Base-by-base conservation (phyloP, 2,888 invertebrate genomes). In the Lasioglossum vierecki region DNA sequence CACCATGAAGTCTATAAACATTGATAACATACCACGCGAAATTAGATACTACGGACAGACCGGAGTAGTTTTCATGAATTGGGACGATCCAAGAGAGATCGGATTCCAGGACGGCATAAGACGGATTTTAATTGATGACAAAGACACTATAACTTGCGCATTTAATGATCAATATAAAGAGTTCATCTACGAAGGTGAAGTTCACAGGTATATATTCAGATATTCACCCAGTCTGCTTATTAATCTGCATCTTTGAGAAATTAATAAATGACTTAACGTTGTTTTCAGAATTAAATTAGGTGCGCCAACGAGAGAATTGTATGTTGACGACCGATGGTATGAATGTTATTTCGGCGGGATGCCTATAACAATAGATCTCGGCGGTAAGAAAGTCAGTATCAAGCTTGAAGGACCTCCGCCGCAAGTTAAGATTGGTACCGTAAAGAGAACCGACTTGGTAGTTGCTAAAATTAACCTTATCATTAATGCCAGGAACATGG, bases 271-370 rank as follows among this genome's bases (percentile, higher is more conserved):
- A 49, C 8, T 95, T 57, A 13, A 49, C 63, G 18, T 63, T 75
- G 13, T 80, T 95, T 91, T 35, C 84, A 96, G 97, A 85, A 97
- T 99, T 60, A 97, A 97, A 90, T 97, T 99, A 89, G 99, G 99
- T 26, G 98, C 98, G 18, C 99, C 99, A 0, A 98, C 99, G 0
- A 96, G 99, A 79, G 99, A 99, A 93, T 95, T 99, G 57, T 98
- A 97, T 92, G 97, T 99, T 74, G 98, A 99, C 94, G 97, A 97
- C 13, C 96, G 97, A 85, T 98, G 98, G 96, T 99, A 97, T 94
- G 99, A 99, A 94, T 98, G 98, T 91, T 98, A 97, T 95, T 99
- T 99, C 94, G 98, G 98, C 53, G 99, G 98, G 1, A 97, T 98
- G 72, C 97, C 98, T 0, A 96, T 98, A 74, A 96, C 97, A 1